phyloP scores from a whole-genome alignment of 2,113 vertebrate genomes.

The Mystacornis crossleyi region DNA sequence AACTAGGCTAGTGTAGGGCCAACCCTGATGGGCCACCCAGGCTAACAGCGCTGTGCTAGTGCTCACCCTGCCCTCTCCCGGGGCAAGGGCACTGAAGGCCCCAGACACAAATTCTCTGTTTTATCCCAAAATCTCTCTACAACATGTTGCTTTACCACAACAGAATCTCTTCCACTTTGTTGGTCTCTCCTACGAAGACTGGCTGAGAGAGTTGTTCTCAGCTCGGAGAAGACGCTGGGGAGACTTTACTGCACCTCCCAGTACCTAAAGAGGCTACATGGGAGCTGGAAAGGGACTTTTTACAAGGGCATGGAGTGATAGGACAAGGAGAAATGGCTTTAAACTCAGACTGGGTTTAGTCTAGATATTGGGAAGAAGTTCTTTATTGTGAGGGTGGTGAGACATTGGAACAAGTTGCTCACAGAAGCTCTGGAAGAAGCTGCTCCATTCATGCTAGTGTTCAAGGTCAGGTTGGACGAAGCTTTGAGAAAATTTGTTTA shows the following conservation, averaged over 20 bases:
- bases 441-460: neutral
- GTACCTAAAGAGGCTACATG: neutral
- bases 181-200: neutral
- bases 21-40: fast-evolving
- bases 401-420: neutral
- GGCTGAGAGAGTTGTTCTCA: neutral
- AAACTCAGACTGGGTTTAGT: neutral
- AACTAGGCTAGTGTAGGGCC: neutral
- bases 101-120: neutral
- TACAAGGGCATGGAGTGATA: neutral
- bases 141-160: neutral
- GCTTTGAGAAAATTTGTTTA: neutral
- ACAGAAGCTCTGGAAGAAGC: neutral
- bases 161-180: neutral
- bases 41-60: no score
- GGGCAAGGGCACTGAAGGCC: neutral
- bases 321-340: neutral
- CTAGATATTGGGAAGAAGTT: neutral
- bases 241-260: neutral
- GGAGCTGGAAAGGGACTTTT: neutral
- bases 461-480: neutral
- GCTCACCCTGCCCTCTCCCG: neutral
- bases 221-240: neutral
- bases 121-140: neutral
- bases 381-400: neutral